A percentile compares a stretch with the other conserved stretches of the same genome.
These are phyloP conservation scores for Sporophila hypoxantha DNA, from an alignment of 2,113 vertebrate genomes.

Conservation along the genomic window DNA sequence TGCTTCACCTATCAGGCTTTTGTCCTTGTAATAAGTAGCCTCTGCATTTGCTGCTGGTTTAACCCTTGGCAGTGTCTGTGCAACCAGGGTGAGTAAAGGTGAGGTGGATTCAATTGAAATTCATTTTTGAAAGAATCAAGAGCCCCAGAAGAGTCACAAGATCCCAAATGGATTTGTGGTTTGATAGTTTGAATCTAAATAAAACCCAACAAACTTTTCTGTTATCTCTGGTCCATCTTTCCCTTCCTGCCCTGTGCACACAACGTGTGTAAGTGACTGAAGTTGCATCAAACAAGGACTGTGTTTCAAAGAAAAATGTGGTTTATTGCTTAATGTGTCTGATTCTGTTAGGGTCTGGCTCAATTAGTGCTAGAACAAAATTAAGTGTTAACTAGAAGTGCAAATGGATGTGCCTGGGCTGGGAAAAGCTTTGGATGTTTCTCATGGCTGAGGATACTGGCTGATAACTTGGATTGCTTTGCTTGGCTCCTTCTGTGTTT, in stretches of 20 bases:
- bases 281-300: neutral
- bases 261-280: neutral
- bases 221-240: neutral
- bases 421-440: neutral
- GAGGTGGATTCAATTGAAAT: neutral
- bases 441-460: neutral
- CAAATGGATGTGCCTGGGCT: neutral
- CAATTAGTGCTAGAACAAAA: neutral
- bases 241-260: neutral
- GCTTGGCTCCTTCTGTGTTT: neutral
- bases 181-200: neutral
- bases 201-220: neutral
- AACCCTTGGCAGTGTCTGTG: neutral
- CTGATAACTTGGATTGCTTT: slow-evolving; percentile 17
- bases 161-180: neutral
- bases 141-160: neutral
- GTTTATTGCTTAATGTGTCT: neutral
- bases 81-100: neutral
- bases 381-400: neutral
- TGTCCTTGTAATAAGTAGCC: neutral
- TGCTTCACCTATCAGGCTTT: slow-evolving; percentile 15
- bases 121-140: neutral
- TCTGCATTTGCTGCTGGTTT: neutral
- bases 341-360: neutral
- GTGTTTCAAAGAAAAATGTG: neutral